Evolutionary conservation across 2,113 vertebrate genomes (phyloP).

Genomic region (Ceyx cyanopectus): DNA sequence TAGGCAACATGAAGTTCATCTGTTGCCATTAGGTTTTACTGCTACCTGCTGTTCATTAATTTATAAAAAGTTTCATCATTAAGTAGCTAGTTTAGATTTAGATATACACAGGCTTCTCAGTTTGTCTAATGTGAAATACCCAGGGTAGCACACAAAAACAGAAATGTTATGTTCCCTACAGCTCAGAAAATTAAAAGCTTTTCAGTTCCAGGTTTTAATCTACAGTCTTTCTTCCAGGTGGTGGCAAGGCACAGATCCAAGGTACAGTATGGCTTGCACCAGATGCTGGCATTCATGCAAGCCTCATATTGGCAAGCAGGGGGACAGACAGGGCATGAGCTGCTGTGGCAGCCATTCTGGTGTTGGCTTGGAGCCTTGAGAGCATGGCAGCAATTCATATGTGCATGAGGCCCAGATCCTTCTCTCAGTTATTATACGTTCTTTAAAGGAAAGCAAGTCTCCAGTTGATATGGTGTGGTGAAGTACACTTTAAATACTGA

Average conservation of each 20-base stretch:
- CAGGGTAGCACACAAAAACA: not conserved
- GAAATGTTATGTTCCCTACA: not conserved
- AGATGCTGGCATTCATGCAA: constrained; percentile 35
- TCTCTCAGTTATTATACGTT: not conserved
- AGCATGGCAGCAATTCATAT: not conserved
- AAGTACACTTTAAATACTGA: not conserved
- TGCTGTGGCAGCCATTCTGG: not conserved
- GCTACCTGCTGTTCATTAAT: not conserved
- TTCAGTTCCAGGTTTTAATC: constrained; percentile 22
- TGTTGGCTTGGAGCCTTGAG: not conserved
- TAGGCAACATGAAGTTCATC: not conserved
- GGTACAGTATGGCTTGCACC: constrained; percentile 22
- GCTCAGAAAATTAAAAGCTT: constrained; percentile 30
- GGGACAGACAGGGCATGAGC: not conserved
- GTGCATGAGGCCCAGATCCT: not conserved
- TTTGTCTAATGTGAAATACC: not conserved
- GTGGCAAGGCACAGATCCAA: constrained; percentile 18
- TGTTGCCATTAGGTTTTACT: not conserved
- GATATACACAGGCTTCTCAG: not conserved
- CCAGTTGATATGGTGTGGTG: not conserved
- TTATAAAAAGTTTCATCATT: not conserved
- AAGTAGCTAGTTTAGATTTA: not conserved
- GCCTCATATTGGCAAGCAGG: constrained; percentile 16
- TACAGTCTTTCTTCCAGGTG: constrained; percentile 20
- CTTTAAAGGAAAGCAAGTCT: not conserved